Evolutionary conservation across 2,797 vertebrate species (phyloP).

Genomic region (Oreochromis grahami): DNA sequence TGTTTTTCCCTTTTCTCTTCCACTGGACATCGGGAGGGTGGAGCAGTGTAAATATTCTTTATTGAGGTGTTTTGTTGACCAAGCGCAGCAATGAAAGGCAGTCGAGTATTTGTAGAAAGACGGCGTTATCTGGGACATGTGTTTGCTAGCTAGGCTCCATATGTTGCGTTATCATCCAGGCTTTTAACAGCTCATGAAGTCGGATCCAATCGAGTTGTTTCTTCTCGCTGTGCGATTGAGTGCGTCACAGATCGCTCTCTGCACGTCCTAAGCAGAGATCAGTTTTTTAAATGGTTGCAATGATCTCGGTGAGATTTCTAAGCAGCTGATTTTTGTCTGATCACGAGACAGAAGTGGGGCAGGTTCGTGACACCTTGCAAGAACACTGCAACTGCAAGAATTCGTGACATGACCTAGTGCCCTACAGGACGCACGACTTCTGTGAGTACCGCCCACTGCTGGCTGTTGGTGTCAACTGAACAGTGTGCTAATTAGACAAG

Average conservation of each 20-base stretch:
- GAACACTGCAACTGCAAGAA: not conserved
- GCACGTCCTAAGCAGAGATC: not conserved
- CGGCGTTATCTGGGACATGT: not conserved
- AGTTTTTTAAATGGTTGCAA: not conserved
- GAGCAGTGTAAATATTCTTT: not conserved
- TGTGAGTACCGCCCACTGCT: not conserved
- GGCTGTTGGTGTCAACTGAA: not conserved
- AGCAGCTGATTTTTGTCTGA: not conserved
- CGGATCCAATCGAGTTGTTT: rapidly evolving
- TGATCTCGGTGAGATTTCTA: not conserved
- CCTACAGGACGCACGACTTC: slow-evolving; percentile 8
- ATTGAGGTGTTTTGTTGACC: not conserved
- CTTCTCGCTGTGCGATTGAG: not conserved
- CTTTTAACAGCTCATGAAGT: not conserved
- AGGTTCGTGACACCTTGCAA: not conserved
- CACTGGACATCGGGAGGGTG: not conserved
- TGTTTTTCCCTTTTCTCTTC: not conserved
- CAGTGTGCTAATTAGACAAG: not conserved
- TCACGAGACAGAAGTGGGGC: not conserved
- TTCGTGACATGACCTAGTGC: not conserved
- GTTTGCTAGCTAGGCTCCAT: not conserved
- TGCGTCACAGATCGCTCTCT: not conserved
- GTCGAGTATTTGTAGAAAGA: not conserved
- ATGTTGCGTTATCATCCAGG: not conserved
- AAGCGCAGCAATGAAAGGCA: not conserved